phyloP scores from a whole-genome alignment of 2,797 vertebrate genomes.

The Hydrolagus colliei region DNA sequence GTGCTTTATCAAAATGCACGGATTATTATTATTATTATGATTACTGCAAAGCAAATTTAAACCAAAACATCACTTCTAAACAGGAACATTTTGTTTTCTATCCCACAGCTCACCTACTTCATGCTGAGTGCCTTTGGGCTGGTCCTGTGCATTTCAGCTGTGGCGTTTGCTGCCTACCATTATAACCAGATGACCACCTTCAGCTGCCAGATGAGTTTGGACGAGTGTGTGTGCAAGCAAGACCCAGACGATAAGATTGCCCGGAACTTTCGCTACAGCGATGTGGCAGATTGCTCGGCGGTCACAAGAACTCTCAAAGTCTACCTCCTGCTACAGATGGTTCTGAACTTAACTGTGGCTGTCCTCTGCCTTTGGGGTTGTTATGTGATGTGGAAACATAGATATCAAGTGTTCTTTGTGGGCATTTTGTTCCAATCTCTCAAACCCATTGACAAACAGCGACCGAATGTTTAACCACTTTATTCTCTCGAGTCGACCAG shows the following conservation, averaged over 20 bases:
- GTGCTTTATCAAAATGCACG: too few relatives aligned
- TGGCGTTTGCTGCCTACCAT: slow-evolving; percentile 76
- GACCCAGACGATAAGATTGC: slow-evolving; percentile 69
- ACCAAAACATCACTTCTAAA: slow-evolving; percentile 35
- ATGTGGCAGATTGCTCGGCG: slow-evolving; percentile 61
- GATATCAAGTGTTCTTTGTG: slow-evolving; percentile 88
- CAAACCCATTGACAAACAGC: slow-evolving; percentile 31
- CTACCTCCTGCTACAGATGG: slow-evolving; percentile 77
- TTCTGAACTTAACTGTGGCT: slow-evolving; percentile 72
- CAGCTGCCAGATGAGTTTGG: slow-evolving; percentile 47
- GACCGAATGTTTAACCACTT: slow-evolving; percentile 46
- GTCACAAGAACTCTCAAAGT: slow-evolving; percentile 65
- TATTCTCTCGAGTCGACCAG: too few relatives aligned
- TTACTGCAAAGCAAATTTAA: too few relatives aligned
- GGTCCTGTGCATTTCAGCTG: slow-evolving; percentile 70
- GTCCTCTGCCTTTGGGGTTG: slow-evolving; percentile 69
- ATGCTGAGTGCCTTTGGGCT: slow-evolving; percentile 70
- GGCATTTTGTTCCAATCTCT: slow-evolving; percentile 60
- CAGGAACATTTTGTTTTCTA: slow-evolving; percentile 9
- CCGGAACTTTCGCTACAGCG: slow-evolving; percentile 70
- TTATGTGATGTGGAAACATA: slow-evolving; percentile 92
- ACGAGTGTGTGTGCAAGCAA: slow-evolving; percentile 71
- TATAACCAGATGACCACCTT: slow-evolving; percentile 62
- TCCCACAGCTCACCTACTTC: slow-evolving; percentile 78
- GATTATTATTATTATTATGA: too few relatives aligned